A percentile compares a stretch with the other conserved stretches of the same genome.
Conservation (phyloP, 2,797 vertebrate genomes). For the Diplodus puntazzo region DNA sequence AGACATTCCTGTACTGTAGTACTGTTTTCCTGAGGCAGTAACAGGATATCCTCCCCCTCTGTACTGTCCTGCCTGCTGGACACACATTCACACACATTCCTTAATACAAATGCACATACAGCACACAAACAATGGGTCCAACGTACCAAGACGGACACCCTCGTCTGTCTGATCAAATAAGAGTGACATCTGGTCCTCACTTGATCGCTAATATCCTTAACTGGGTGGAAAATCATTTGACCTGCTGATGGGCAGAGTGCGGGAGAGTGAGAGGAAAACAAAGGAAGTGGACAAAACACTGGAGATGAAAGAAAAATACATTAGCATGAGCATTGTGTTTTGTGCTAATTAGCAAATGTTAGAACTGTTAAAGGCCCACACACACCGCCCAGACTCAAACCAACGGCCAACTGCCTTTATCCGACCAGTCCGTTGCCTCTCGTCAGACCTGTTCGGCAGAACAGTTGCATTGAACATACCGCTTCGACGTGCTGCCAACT, state of each 20-base stretch:
- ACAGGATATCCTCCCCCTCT: slow-evolving; percentile 81
- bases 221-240: slow-evolving; percentile 30
- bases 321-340: not conserved
- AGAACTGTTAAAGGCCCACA: not conserved
- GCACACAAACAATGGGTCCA: slow-evolving; percentile 7
- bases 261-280: slow-evolving; percentile 17
- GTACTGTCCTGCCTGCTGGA: slow-evolving; percentile 64
- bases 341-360: not conserved
- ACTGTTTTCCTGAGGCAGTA: slow-evolving; percentile 77
- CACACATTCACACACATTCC: slow-evolving; percentile 60
- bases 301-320: not conserved
- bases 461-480: no score
- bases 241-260: slow-evolving; percentile 17
- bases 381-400: no score
- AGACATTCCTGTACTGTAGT: slow-evolving; percentile 76
- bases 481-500: no score
- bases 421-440: no score
- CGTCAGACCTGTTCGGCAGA: no score
- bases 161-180: slow-evolving; percentile 2
- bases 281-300: not conserved
- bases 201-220: slow-evolving; percentile 46
- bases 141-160: slow-evolving; percentile 28
- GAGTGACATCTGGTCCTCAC: slow-evolving; percentile 40
- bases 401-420: no score
- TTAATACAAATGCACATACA: slow-evolving; percentile 37